These are phyloP conservation scores for Lerema accius DNA, from an alignment of 1,140 invertebrate species.

Conservation along the genomic window DNA sequence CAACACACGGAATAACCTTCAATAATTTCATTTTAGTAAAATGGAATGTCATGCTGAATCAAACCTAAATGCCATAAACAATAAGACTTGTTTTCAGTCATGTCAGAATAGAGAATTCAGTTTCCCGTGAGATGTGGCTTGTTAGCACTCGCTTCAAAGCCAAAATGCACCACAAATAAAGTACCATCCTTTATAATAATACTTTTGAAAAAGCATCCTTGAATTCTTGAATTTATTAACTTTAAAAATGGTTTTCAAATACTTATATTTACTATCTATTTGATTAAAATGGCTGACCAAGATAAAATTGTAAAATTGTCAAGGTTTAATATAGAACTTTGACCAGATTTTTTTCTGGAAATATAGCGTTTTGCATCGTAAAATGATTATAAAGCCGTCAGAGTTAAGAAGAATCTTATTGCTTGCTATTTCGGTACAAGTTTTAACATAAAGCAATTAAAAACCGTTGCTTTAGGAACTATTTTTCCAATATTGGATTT, in stretches of 20 bases:
- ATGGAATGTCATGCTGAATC: background rate
- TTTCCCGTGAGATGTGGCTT: constrained; percentile 20
- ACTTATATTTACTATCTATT: constrained; percentile 14
- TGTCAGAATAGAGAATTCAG: background rate
- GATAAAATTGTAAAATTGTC: constrained; percentile 26
- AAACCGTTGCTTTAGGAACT: constrained; percentile 44
- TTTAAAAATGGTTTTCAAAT: constrained; percentile 24
- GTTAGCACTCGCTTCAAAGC: constrained; percentile 2
- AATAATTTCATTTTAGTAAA: too few relatives aligned
- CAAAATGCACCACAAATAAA: constrained; percentile 15
- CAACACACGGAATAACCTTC: too few relatives aligned
- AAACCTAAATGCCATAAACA: background rate
- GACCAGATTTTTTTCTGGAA: constrained; percentile 1
- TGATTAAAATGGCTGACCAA: constrained; percentile 19
- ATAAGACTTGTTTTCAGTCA: background rate
- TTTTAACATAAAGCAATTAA: constrained; percentile 35
- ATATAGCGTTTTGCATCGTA: background rate
- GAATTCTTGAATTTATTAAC: constrained; percentile 8
- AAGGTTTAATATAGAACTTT: constrained; percentile 2
- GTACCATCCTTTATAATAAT: background rate
- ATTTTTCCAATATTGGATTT: constrained; percentile 38
- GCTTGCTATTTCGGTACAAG: constrained; percentile 24
- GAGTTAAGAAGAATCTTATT: constrained; percentile 4
- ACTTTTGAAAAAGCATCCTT: constrained; percentile 5
- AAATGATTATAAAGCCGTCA: background rate